phyloP scores from a whole-genome alignment of 2,888 invertebrate species.

The Elysia crispata region DNA sequence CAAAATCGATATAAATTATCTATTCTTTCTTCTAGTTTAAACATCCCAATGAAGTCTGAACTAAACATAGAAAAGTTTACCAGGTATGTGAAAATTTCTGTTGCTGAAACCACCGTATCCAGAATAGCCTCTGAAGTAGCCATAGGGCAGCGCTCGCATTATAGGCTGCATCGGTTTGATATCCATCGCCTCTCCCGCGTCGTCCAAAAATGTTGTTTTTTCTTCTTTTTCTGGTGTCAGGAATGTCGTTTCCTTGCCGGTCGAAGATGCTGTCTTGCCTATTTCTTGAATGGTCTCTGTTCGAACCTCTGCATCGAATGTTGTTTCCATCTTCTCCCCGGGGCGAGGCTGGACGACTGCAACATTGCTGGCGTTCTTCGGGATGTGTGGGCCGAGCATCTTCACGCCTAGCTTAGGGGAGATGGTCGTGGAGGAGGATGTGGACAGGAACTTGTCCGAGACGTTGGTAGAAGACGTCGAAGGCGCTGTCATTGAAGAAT shows the following conservation, averaged over 20 bases:
- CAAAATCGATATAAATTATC: too few species aligned
- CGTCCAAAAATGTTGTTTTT: constrained; percentile 80
- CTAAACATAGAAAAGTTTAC: background rate
- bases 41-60: too few species aligned
- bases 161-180: constrained; percentile 95
- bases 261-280: constrained; percentile 52
- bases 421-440: constrained; percentile 54
- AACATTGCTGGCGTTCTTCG: constrained; percentile 68
- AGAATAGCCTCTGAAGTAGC: constrained; percentile 66
- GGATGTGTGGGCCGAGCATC: constrained; percentile 64
- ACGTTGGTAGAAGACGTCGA: constrained; percentile 28
- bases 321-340: constrained; percentile 74
- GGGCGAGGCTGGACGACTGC: constrained; percentile 71
- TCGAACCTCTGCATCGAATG: constrained; percentile 72
- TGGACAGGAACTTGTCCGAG: background rate
- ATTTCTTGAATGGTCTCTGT: constrained; percentile 63
- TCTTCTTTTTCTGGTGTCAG: constrained; percentile 60
- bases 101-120: constrained; percentile 63
- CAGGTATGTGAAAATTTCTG: constrained; percentile 68
- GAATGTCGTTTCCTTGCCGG: constrained; percentile 65
- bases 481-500: background rate
- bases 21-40: too few species aligned
- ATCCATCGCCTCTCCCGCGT: constrained; percentile 82
- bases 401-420: constrained; percentile 71
- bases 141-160: constrained; percentile 73